Evolutionary conservation across 2,888 invertebrate genomes (phyloP).

Genomic region (Drosophila prolongata): DNA sequence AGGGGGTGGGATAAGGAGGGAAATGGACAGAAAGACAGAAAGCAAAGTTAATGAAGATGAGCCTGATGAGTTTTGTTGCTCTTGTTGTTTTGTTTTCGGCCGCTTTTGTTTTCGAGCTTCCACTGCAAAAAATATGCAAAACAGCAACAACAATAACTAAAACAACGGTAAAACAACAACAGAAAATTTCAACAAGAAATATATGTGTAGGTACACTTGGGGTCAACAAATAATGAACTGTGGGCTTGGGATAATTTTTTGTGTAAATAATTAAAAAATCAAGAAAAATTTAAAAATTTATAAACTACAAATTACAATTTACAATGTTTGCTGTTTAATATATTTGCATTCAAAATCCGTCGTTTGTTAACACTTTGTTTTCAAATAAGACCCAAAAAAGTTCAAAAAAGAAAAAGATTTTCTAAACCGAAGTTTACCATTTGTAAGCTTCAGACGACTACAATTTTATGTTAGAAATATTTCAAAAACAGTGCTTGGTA

Average conservation of each 20-base stretch:
- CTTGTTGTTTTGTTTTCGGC: constrained; percentile 51
- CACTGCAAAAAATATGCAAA: constrained; percentile 57
- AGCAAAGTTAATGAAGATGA: constrained; percentile 77
- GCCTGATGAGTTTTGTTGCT: constrained; percentile 70
- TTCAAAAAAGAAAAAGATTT: too few species aligned
- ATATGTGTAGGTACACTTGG: neutral
- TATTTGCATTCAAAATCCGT: too few species aligned
- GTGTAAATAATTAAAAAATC: too few species aligned
- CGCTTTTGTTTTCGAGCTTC: constrained; percentile 72
- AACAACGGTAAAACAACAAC: constrained; percentile 30
- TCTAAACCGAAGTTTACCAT: too few species aligned
- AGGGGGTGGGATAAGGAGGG: constrained; percentile 6
- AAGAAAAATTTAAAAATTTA: too few species aligned
- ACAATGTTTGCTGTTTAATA: too few species aligned
- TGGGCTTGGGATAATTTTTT: too few species aligned
- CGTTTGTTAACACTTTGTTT: too few species aligned
- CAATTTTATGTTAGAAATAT: too few species aligned
- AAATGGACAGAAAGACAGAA: constrained; percentile 51
- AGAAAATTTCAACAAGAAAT: constrained; percentile 50
- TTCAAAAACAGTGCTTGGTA: too few species aligned
- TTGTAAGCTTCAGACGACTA: too few species aligned
- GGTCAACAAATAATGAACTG: constrained; percentile 11
- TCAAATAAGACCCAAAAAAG: too few species aligned
- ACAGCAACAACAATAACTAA: constrained; percentile 27
- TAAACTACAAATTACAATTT: neutral